Percentiles rank a stretch among this genome's conserved stretches.
These are phyloP conservation scores for Gymnodraco acuticeps DNA, from an alignment of 2,797 vertebrate genomes.

Conservation along the genomic window DNA sequence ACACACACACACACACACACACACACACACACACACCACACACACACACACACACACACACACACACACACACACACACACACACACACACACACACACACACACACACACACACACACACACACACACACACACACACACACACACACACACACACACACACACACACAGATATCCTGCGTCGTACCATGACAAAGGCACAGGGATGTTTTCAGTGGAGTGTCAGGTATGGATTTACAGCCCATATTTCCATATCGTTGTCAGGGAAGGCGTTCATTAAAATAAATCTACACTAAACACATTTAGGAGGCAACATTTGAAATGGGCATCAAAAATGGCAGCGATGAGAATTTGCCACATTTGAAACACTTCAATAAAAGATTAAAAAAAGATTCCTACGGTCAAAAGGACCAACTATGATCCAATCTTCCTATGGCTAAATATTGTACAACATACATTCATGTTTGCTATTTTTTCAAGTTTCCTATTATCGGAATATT, in stretches of 20 bases:
- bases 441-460: neutral
- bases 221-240: conserved; percentile 14
- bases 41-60: neutral
- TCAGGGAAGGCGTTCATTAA: too few relatives aligned
- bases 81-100: neutral
- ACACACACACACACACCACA: conserved; percentile 3
- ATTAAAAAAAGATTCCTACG: neutral
- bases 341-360: too few relatives aligned
- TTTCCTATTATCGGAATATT: neutral
- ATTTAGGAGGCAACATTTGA: too few relatives aligned
- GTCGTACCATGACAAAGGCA: conserved; percentile 9
- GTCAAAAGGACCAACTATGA: neutral
- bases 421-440: neutral
- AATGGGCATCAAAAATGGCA: too few relatives aligned
- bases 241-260: neutral
- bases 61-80: neutral
- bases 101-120: neutral
- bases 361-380: neutral
- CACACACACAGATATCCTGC: conserved; percentile 5
- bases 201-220: neutral
- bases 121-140: neutral
- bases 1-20: neutral
- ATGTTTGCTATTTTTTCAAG: neutral
- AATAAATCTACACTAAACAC: too few relatives aligned
- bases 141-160: neutral